A percentile compares a stretch with the other conserved stretches of the same genome.
Conservation (phyloP, 2,797 vertebrate genomes). For the Squalus acanthias region DNA sequence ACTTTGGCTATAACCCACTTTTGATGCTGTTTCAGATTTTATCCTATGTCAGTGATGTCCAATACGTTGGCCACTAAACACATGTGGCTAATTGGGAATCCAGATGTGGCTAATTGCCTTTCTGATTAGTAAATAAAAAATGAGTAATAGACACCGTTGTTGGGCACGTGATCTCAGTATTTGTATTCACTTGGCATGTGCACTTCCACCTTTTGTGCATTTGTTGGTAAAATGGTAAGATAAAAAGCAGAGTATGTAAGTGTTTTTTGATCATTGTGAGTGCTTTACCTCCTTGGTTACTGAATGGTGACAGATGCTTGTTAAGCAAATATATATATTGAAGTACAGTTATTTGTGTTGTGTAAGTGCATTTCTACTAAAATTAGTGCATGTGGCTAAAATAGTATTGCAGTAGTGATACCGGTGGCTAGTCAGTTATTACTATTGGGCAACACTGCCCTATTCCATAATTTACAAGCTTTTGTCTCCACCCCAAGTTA, state of each 20-base stretch:
- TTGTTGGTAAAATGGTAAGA: neutral
- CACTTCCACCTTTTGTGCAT: neutral
- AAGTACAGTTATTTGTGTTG: neutral
- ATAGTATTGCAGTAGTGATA: neutral
- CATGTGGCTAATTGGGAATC: neutral
- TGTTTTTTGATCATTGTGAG: neutral
- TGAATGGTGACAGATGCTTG: neutral
- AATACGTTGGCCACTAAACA: neutral
- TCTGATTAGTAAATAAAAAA: neutral
- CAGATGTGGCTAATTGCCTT: neutral
- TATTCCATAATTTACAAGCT: no score
- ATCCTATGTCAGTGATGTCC: neutral
- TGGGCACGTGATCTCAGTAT: neutral
- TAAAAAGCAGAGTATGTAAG: neutral
- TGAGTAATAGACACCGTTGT: neutral
- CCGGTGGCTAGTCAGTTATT: neutral
- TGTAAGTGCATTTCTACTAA: neutral
- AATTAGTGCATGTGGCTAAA: neutral
- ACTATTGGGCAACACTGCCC: neutral
- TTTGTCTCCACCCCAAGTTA: no score
- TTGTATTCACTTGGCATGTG: neutral
- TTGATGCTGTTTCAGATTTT: neutral
- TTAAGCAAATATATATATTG: neutral
- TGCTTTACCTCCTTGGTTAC: neutral
- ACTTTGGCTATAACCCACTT: neutral